Base-by-base conservation (phyloP, 92 coral and sea anemone species). In the Scolanthus callimorphus region DNA sequence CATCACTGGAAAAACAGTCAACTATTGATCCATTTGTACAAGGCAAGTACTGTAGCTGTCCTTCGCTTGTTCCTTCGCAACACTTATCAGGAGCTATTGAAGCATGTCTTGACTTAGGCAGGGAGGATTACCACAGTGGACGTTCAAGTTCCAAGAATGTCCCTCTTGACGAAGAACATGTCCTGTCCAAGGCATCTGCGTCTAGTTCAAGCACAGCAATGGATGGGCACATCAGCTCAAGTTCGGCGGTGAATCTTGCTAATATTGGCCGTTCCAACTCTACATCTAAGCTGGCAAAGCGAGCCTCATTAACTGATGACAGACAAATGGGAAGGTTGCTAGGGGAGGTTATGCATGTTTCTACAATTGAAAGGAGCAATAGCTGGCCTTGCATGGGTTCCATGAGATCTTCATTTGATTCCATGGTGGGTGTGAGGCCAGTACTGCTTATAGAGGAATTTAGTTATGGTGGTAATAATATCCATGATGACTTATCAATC, bases 31-130 rank as follows among this genome's bases (percentile, higher is more conserved):
- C 85, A 20, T 87, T 87, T 50, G 57, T 77, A 13, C 83, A 77
- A 59, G 96, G 84, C 17, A 74, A 65, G 27, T 77, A 79, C 57
- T 78, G 86, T 24, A 87, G 96, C 44, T 87, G 96, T 43, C 96
- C 96, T 20, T 72, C 69, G 39, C 73, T 79, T 8, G 47, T 77
- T 13, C 82, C 83, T 13, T 62, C 69, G 4, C 67, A 63, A 30
- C 77, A 62, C 37, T 45, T 75, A 13, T 85, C 96, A 0, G 64
- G 81, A 28, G 74, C 90, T 26, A 65, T 77, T 15, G 70, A 63
- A 44, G 63, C 81, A 3, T 77, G 85, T 23, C 34, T 87, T 23
- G 86, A 78, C 30, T 55, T 82, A 53, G 88, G 88, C n/a, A 83
- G 81, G 15, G 8, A 34, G 15, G 41, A 15, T n/a, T n/a, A n/a